Percentiles rank a stretch among this genome's conserved stretches.
These are phyloP conservation scores for Perca flavescens DNA, from an alignment of 2,113 vertebrate species.

Conservation along the genomic window DNA sequence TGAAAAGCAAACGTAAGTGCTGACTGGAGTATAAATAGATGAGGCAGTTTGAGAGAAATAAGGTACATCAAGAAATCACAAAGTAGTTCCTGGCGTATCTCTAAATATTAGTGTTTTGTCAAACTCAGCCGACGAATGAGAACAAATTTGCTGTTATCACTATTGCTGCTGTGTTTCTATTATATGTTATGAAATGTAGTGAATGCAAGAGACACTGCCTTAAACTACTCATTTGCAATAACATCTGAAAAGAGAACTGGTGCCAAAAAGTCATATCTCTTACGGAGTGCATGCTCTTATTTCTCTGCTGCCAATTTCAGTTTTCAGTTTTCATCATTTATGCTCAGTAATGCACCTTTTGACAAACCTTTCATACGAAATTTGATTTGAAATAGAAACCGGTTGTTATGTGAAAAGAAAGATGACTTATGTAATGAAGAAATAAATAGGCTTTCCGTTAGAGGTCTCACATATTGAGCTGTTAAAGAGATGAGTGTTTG, in stretches of 20 bases:
- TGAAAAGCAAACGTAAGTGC: constrained; percentile 42
- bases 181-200: constrained; percentile 1
- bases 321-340: neutral
- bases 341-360: neutral
- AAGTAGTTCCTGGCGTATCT: neutral
- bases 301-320: neutral
- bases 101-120: constrained; percentile 32
- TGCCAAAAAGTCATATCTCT: neutral
- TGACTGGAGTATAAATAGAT: constrained; percentile 33
- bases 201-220: neutral
- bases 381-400: neutral
- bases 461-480: neutral
- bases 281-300: neutral
- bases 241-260: neutral
- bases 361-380: neutral
- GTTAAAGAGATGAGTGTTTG: neutral
- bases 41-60: constrained; percentile 3
- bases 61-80: constrained; percentile 11
- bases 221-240: constrained; percentile 11
- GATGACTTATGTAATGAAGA: neutral
- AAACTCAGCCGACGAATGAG: constrained; percentile 4
- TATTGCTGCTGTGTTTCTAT: neutral
- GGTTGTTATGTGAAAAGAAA: neutral
- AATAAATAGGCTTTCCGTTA: neutral
- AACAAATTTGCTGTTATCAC: neutral